Evolutionary conservation across 23 tunicate genomes (phyloP), one percentile per base, ranked within the genome.

Genomic region (Halocynthia roretzi): DNA sequence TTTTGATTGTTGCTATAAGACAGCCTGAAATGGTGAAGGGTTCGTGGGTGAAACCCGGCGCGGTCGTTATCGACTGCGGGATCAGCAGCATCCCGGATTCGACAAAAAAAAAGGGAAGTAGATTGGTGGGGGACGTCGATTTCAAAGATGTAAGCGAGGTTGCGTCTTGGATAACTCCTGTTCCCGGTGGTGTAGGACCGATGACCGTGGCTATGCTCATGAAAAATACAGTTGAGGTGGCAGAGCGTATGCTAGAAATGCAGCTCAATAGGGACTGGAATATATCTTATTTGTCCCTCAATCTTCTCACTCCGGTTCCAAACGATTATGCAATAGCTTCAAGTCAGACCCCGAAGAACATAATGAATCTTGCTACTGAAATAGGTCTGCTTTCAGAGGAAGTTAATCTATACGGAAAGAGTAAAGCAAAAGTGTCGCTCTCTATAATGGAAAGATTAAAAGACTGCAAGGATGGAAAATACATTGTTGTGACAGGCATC

Each of bases 141-240:
- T 82, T 54, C 52, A 68, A 82, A 60, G 83, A 68, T 7, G 98
- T 83, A 19, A 60, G 62, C 18, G 53, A 78, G 54, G 92, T 88
- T 52, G 99, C 99, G 8, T 81, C 87, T 51, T 86, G 91, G 96
- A 75, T 96, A 14, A 90, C 91, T 15, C 99, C 99, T 12, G 99
- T 96, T 7, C 99, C 99, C 7, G 99, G 99, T 52, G 99, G 99
- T 44, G 99, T 96, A 52, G 99, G 99, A 5, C 99, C 99, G 2
- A 96, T 96, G 99, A 96, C 99, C 0, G 99, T 96, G 15, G 99
- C 97, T 51, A 96, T 96, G 99, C 70, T 96, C 61, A 91, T 96
- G 96, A 71, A 85, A 80, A 96, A 96, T 63, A 86, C 94, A 19
- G 87, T 91, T 12, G 88, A 96, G 72, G 77, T 92, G 52, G 96